Conservation (phyloP, 1,140 invertebrate species). For the Rhopalosiphum maidis region DNA sequence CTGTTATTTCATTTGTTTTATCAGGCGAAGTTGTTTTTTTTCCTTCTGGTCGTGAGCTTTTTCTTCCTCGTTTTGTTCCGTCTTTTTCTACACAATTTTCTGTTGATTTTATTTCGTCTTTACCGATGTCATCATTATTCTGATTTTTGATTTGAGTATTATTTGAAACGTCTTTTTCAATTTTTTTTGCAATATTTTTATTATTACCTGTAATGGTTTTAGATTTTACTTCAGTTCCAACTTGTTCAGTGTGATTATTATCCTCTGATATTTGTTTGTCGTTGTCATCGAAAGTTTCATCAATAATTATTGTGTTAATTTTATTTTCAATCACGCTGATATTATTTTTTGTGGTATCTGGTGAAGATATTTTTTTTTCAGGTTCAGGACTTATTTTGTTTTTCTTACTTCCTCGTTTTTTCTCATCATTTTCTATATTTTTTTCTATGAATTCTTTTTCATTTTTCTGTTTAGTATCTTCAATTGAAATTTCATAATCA, state of each 20-base stretch:
- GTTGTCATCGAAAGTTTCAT: not conserved
- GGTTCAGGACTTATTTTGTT: constrained; percentile 58
- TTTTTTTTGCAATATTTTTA: not conserved
- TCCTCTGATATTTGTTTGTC: not conserved
- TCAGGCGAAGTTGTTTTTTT: constrained; percentile 59
- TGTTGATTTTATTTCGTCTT: not conserved
- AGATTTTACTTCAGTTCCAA: not conserved
- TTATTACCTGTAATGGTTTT: fast-evolving
- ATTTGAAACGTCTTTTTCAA: not conserved
- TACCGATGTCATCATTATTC: constrained; percentile 60
- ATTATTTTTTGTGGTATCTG: constrained; percentile 59
- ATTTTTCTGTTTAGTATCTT: too few relatives aligned
- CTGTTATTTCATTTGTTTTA: constrained; percentile 55
- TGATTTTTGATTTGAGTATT: not conserved
- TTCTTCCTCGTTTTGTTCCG: constrained; percentile 61
- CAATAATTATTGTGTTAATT: not conserved
- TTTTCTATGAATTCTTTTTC: too few relatives aligned
- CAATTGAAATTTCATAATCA: not conserved
- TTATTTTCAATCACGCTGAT: constrained; percentile 61
- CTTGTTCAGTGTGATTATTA: not conserved
- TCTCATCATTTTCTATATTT: not conserved
- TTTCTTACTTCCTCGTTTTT: not conserved
- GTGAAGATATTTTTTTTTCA: constrained; percentile 55
- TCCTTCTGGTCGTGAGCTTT: constrained; percentile 55
- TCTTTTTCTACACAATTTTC: constrained; percentile 60